A percentile compares a stretch with the other conserved stretches of the same genome.
Conservation (phyloP, 37 sponge, comb jelly and placozoan genomes). For the Axinella damicornis region DNA sequence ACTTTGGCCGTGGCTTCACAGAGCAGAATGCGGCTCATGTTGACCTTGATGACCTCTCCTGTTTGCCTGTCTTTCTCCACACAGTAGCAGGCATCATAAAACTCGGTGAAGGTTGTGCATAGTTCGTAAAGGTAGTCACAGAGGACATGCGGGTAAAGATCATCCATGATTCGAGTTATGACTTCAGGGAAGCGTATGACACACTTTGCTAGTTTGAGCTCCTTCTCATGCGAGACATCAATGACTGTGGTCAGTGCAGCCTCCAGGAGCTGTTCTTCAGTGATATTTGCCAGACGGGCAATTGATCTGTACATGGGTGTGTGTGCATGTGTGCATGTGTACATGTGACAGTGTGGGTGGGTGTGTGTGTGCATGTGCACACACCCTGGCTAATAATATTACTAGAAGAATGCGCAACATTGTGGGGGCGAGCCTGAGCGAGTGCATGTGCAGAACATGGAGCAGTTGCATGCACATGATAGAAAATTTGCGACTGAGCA, state of each 20-base stretch:
- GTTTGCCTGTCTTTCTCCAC: conserved; percentile 88
- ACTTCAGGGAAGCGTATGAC: conserved; percentile 93
- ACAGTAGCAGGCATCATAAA: conserved; percentile 98
- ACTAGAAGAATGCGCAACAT: too few species aligned
- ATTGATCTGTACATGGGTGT: conserved; percentile 75
- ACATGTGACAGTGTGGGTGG: too few species aligned
- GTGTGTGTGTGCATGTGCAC: too few species aligned
- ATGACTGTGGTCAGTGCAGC: conserved; percentile 67
- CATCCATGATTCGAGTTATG: conserved; percentile 50
- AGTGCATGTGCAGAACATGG: too few species aligned
- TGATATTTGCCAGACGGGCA: conserved; percentile 81
- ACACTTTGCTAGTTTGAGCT: conserved; percentile 90
- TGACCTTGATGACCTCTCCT: conserved; percentile 80
- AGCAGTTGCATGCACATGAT: too few species aligned
- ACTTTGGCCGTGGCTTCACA: conserved; percentile 93
- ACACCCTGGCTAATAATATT: too few species aligned
- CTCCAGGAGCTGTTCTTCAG: conserved; percentile 57
- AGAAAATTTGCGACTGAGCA: too few species aligned
- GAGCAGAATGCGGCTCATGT: conserved; percentile 90
- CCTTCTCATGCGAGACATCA: conserved; percentile 80
- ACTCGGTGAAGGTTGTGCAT: conserved; percentile 89
- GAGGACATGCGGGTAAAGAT: conserved; percentile 85
- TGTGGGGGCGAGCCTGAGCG: too few species aligned
- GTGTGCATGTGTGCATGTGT: too few species aligned
- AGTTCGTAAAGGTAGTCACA: conserved; percentile 97